These are phyloP conservation scores for Dendrocincla fuliginosa DNA, from an alignment of 2,797 vertebrate genomes.

Conservation along the genomic window DNA sequence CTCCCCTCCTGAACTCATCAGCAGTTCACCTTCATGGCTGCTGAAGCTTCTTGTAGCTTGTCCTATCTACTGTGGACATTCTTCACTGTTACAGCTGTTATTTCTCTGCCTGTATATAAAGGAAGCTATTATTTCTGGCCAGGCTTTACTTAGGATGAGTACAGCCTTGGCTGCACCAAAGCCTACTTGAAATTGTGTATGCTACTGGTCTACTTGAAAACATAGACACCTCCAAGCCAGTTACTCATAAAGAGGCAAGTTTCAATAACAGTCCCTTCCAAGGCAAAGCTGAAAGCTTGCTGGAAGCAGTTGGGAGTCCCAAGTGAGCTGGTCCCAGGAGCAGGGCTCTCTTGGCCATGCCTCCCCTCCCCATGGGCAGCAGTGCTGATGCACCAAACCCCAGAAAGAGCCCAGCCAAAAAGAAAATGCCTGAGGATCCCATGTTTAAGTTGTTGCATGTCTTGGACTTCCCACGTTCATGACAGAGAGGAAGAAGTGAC, in stretches of 20 bases:
- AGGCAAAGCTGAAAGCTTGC: background rate
- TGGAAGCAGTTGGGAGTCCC: background rate
- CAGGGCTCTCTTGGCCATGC: rapidly evolving
- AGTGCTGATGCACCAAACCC: background rate
- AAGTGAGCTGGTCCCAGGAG: background rate
- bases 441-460: background rate
- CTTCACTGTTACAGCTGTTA: background rate
- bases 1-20: background rate
- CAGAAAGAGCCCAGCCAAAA: background rate
- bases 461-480: background rate
- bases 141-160: background rate
- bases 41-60: background rate
- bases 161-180: background rate
- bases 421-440: background rate
- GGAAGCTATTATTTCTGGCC: background rate
- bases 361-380: background rate
- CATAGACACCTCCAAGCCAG: background rate
- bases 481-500: background rate
- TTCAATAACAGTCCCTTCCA: background rate
- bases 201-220: background rate
- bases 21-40: background rate
- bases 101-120: background rate
- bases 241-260: background rate
- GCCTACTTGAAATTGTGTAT: background rate
- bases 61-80: background rate